phyloP scores from a whole-genome alignment of 2,113 vertebrate genomes.

The Poeciliopsis retropinna region DNA sequence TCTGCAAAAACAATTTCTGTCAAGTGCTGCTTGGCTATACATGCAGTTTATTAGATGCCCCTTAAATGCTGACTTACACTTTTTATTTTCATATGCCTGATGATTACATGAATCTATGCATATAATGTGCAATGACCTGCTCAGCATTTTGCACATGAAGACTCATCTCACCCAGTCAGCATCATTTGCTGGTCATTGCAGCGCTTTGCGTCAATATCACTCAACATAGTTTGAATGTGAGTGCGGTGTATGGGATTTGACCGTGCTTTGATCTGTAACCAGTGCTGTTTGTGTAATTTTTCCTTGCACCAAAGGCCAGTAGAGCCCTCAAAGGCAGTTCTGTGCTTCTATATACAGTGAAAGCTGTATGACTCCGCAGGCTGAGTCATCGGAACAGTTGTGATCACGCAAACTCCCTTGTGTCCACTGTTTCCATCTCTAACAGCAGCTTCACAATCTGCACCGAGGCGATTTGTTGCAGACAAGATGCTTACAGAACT shows the following conservation, averaged over 20 bases:
- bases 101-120: conserved; percentile 1
- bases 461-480: conserved; percentile 20
- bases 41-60: conserved; percentile 40
- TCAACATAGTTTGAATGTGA: background rate
- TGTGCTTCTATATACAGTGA: conserved; percentile 21
- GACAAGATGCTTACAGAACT: conserved; percentile 19
- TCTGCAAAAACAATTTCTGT: conserved; percentile 9
- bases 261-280: background rate
- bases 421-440: conserved; percentile 44
- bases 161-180: background rate
- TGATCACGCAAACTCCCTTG: conserved; percentile 57
- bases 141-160: conserved; percentile 1
- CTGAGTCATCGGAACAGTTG: conserved; percentile 69
- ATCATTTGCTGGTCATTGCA: conserved; percentile 27
- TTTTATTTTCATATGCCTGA: conserved; percentile 18
- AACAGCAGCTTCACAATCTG: conserved; percentile 53
- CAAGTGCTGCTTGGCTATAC: conserved; percentile 19
- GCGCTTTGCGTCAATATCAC: conserved; percentile 33
- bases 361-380: conserved; percentile 46
- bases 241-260: background rate
- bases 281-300: conserved; percentile 17
- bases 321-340: conserved; percentile 12
- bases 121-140: conserved; percentile 4
- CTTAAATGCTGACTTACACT: conserved; percentile 41
- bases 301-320: conserved; percentile 42